These are phyloP conservation scores for Channallabes apus DNA, from an alignment of 2,797 vertebrate genomes.

Conservation along the genomic window DNA sequence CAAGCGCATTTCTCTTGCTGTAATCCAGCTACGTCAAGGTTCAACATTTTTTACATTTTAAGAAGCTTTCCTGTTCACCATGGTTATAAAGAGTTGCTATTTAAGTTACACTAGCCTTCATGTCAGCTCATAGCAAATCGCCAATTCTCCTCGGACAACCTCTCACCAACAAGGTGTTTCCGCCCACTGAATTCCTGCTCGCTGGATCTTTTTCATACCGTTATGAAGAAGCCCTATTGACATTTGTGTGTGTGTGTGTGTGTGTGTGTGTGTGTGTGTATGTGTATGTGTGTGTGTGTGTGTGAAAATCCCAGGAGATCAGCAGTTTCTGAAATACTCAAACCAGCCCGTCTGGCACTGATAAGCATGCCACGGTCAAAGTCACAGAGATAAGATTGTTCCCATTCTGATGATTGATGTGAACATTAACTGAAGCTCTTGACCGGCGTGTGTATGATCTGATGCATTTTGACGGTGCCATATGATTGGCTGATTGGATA, in stretches of 20 bases:
- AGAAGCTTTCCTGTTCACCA: not conserved
- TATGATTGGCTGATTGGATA: constrained; percentile 14
- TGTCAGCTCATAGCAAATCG: not conserved
- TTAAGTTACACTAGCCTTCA: not conserved
- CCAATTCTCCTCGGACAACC: not conserved
- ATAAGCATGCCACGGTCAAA: not conserved
- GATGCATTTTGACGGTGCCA: not conserved
- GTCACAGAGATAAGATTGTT: not conserved
- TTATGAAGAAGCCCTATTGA: not conserved
- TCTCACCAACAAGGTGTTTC: not conserved
- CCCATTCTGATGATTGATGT: constrained; percentile 21
- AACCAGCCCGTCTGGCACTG: no score
- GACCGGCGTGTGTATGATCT: not conserved
- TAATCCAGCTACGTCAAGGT: not conserved
- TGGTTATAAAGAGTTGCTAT: not conserved
- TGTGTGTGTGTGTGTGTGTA: not conserved
- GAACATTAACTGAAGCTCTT: constrained; percentile 9
- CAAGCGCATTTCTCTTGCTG: not conserved
- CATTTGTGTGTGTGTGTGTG: not conserved
- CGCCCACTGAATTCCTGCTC: not conserved
- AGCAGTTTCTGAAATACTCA: no score
- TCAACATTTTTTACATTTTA: not conserved
- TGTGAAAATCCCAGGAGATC: not conserved
- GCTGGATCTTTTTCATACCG: not conserved
- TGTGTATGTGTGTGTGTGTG: not conserved